These are phyloP conservation scores for Tetragonula carbonaria DNA, from an alignment of 2,888 invertebrate genomes.

Conservation along the genomic window DNA sequence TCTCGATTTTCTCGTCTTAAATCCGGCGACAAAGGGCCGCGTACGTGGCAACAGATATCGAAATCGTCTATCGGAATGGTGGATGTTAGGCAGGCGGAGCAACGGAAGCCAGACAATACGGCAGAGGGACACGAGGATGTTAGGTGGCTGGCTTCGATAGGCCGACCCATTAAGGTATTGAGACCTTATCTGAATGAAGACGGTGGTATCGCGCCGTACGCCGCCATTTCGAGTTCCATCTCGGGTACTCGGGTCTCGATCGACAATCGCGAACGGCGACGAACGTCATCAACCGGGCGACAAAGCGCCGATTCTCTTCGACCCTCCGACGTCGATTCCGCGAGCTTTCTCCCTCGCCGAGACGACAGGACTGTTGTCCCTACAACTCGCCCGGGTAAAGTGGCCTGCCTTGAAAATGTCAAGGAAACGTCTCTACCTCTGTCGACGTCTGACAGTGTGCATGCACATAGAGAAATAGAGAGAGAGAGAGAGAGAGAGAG, in stretches of 20 bases:
- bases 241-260: slow-evolving; percentile 36
- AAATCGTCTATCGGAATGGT: slow-evolving; percentile 46
- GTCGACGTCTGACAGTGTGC: background rate
- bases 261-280: slow-evolving; percentile 55
- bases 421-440: background rate
- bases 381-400: background rate
- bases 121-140: slow-evolving; percentile 39
- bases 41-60: slow-evolving; percentile 36
- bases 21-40: slow-evolving; percentile 15
- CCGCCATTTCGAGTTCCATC: slow-evolving; percentile 61
- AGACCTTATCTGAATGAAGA: slow-evolving; percentile 72
- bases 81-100: slow-evolving; percentile 36
- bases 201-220: slow-evolving; percentile 59
- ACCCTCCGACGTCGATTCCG: slow-evolving; percentile 14
- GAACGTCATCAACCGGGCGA: slow-evolving; percentile 50
- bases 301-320: slow-evolving; percentile 48
- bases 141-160: slow-evolving; percentile 59
- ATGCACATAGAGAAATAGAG: too few relatives aligned
- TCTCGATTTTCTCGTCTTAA: slow-evolving; percentile 33
- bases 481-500: too few relatives aligned
- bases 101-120: slow-evolving; percentile 47
- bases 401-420: slow-evolving; percentile 24
- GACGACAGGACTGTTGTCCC: slow-evolving; percentile 4
- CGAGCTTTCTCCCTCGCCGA: background rate
- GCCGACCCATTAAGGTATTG: slow-evolving; percentile 67